These are phyloP conservation scores for Ichneumoninae sp. DNA, from an alignment of 2,888 invertebrate genomes.

Conservation along the genomic window DNA sequence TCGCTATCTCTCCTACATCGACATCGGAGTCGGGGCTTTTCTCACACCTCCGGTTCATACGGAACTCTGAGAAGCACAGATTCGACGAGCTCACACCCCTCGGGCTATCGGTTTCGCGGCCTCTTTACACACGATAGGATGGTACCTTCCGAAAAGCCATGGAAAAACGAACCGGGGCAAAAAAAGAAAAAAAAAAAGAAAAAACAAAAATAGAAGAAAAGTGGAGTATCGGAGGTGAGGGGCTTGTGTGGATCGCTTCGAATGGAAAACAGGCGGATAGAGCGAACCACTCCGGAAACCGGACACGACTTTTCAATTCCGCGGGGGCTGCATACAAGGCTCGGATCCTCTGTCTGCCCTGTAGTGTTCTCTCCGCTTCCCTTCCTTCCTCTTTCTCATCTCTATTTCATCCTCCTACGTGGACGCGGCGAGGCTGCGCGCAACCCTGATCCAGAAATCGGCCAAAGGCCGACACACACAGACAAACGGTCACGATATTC, in stretches of 20 bases:
- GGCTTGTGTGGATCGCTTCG: conserved; percentile 42
- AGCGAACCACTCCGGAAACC: conserved; percentile 46
- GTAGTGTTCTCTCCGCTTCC: not conserved
- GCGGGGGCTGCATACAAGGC: conserved; percentile 24
- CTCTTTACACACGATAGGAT: conserved; percentile 37
- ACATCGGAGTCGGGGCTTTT: conserved; percentile 40
- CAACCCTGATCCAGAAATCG: conserved; percentile 38
- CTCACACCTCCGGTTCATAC: conserved; percentile 9
- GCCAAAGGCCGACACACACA: conserved; percentile 11
- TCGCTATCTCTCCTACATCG: conserved; percentile 30
- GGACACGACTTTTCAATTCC: conserved; percentile 70
- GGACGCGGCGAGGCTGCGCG: conserved; percentile 14
- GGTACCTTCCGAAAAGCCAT: conserved; percentile 42
- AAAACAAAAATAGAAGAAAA: conserved; percentile 27
- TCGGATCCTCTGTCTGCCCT: conserved; percentile 30
- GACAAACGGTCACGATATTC: not conserved
- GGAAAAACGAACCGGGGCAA: conserved; percentile 27
- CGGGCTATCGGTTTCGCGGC: conserved; percentile 48
- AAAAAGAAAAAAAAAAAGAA: conserved; percentile 17
- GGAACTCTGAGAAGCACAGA: conserved; percentile 24
- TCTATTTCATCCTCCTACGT: conserved; percentile 5
- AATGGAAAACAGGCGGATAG: conserved; percentile 65
- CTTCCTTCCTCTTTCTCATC: conserved; percentile 1
- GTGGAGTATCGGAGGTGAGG: conserved; percentile 7
- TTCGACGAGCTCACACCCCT: conserved; percentile 20